phyloP scores from a whole-genome alignment of 2,888 invertebrate species.

The Eumerus sabulonum region DNA sequence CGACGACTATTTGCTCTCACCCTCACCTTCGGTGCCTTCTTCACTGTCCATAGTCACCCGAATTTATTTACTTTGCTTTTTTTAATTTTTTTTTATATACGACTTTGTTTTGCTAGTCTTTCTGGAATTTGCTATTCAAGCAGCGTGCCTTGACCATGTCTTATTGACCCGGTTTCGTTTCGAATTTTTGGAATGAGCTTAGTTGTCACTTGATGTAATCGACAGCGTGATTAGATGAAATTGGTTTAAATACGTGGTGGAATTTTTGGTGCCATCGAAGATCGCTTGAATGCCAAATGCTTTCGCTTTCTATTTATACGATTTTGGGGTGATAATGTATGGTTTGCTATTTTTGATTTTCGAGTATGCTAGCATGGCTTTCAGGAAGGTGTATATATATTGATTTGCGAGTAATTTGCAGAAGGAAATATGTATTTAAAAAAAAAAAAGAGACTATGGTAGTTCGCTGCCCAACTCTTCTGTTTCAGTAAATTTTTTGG shows the following conservation, averaged over 20 bases:
- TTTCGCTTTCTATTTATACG: constrained; percentile 37
- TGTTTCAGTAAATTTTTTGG: background rate
- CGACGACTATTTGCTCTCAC: constrained; percentile 15
- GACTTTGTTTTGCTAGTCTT: constrained; percentile 33
- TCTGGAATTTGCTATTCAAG: constrained; percentile 42
- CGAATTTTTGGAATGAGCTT: constrained; percentile 19
- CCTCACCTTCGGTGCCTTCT: constrained; percentile 36
- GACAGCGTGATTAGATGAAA: constrained; percentile 54
- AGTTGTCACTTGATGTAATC: constrained; percentile 53
- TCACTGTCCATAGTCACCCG: constrained; percentile 14
- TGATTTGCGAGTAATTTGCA: too few species aligned
- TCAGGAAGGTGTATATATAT: too few species aligned
- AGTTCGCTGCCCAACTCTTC: constrained; percentile 27
- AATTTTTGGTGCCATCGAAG: constrained; percentile 18
- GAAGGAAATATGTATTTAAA: too few species aligned
- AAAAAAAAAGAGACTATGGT: background rate
- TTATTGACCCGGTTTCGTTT: constrained; percentile 61
- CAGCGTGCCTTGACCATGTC: constrained; percentile 60
- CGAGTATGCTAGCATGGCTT: too few species aligned
- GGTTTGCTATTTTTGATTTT: too few species aligned
- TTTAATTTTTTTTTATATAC: background rate
- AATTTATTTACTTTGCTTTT: background rate
- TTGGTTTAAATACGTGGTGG: constrained; percentile 53
- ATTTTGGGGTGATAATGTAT: background rate
- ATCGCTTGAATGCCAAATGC: constrained; percentile 14